A percentile compares a stretch with the other conserved stretches of the same genome.
These are phyloP conservation scores for Scortum barcoo DNA, from an alignment of 2,113 vertebrate genomes.

Conservation along the genomic window DNA sequence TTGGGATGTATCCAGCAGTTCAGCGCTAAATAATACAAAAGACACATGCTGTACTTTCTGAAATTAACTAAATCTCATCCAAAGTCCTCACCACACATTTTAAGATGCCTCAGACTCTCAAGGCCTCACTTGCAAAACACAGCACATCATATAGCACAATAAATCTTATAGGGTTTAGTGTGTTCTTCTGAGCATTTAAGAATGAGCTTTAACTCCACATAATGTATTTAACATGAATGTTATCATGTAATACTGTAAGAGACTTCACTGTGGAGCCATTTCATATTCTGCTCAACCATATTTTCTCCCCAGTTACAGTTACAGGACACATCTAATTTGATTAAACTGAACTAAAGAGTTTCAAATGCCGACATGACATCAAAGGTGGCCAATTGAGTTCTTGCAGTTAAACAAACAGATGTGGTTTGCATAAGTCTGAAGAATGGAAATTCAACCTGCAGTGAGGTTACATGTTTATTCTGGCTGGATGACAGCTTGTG, in stretches of 20 bases:
- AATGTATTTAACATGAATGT: no score
- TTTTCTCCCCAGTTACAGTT: neutral
- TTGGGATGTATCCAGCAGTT: neutral
- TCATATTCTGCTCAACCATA: neutral
- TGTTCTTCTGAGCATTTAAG: no score
- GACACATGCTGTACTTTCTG: neutral
- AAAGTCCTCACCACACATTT: no score
- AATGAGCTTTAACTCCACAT: no score
- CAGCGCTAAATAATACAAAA: neutral
- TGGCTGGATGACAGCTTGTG: neutral
- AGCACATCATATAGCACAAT: no score
- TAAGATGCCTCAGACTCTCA: no score
- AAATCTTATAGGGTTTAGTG: no score
- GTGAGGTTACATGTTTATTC: neutral
- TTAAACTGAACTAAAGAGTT: neutral
- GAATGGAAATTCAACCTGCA: neutral
- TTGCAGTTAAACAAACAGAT: neutral
- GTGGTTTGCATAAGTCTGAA: neutral
- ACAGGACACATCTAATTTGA: neutral
- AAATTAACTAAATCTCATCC: neutral
- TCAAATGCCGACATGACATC: neutral
- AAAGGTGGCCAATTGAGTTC: neutral
- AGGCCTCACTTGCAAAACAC: no score
- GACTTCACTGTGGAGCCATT: neutral
- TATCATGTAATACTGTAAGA: neutral